A percentile compares a stretch with the other conserved stretches of the same genome.
phyloP scores from a whole-genome alignment of 2,797 vertebrate genomes.

The Ficedula albicollis region DNA sequence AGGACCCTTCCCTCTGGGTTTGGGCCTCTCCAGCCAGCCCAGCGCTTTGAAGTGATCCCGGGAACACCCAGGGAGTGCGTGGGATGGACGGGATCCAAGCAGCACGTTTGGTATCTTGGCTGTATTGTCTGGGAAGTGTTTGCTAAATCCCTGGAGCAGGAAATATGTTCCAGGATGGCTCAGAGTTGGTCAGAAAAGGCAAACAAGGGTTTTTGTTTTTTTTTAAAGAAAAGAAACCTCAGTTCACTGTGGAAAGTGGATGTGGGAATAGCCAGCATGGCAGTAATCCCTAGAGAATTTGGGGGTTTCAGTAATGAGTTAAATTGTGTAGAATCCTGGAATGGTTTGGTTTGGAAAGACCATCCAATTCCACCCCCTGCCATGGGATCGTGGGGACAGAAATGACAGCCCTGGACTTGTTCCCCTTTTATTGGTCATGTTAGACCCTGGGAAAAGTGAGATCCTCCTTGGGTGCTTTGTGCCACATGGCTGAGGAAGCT shows the following conservation, averaged over 20 bases:
- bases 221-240: background rate
- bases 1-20: background rate
- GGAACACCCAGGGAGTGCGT: background rate
- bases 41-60: background rate
- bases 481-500: background rate
- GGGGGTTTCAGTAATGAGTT: background rate
- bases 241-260: background rate
- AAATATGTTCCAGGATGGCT: background rate
- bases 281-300: background rate
- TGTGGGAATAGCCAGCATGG: background rate
- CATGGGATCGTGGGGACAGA: background rate
- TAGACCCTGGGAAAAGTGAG: background rate
- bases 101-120: background rate
- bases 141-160: background rate
- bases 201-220: background rate
- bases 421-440: rapidly evolving
- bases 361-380: background rate
- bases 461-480: background rate
- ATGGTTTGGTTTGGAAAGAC: background rate
- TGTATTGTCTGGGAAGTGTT: slow-evolving; percentile 35
- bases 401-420: background rate
- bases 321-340: rapidly evolving
- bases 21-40: background rate
- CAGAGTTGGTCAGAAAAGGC: background rate
- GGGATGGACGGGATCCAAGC: background rate